phyloP scores from a whole-genome alignment of 2,888 invertebrate genomes.

The Eutolmus rufibarbis region DNA sequence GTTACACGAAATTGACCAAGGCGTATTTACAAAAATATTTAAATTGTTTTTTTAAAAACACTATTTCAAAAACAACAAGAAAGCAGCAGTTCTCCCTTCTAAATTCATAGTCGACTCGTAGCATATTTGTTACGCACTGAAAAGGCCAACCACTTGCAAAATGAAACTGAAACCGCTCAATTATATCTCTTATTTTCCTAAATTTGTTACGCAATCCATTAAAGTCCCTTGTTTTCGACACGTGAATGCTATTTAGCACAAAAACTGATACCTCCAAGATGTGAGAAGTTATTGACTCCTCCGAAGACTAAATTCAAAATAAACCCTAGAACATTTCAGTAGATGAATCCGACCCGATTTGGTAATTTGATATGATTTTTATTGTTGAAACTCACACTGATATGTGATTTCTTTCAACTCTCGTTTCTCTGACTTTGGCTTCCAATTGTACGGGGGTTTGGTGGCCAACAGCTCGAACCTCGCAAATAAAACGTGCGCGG shows the following conservation, averaged over 20 bases:
- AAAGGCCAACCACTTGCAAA: neutral
- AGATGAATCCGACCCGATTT: neutral
- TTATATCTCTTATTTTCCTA: neutral
- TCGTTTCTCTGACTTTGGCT: neutral
- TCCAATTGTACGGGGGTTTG: neutral
- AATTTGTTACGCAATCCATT: neutral
- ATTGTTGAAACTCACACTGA: constrained; percentile 1
- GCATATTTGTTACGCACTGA: neutral
- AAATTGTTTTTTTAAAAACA: too few species aligned
- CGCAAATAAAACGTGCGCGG: neutral
- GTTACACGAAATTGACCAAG: too few species aligned
- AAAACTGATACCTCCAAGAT: neutral
- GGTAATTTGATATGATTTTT: constrained; percentile 8
- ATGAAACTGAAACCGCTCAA: neutral
- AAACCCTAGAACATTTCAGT: neutral
- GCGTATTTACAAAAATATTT: too few species aligned
- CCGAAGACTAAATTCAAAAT: neutral
- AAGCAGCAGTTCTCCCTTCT: too few species aligned
- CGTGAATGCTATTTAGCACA: neutral
- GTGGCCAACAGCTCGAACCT: neutral
- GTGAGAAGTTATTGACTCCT: neutral
- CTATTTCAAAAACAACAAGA: too few species aligned
- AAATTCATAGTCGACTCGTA: neutral
- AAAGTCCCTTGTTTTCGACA: neutral
- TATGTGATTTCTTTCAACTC: neutral